Evolutionary conservation across 2,888 invertebrate species (phyloP), one percentile per base, ranked within the genome.

Genomic region (Drosophila fulvimacula): DNA sequence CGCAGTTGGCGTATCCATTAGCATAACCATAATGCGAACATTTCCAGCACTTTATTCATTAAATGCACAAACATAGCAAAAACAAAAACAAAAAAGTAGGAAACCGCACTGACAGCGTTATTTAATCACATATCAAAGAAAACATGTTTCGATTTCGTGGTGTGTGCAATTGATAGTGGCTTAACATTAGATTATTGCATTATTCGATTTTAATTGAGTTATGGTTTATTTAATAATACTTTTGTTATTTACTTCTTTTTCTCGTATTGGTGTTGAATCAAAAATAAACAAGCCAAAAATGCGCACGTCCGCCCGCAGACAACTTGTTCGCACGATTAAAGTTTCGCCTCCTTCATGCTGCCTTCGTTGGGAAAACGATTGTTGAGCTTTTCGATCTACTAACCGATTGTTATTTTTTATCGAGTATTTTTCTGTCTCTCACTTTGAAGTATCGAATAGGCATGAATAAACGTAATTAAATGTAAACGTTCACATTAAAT

Each of bases 261-360:
- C 49, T 34, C 62, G 76, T 66, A 42, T 55, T 60, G 34, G 59
- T 57, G 62, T 69, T 48, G 30, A 44, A 39, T 27, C 9, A 41
- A 21, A 66, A 70, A 15, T 34, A 21, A 69, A 44, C 59, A 72
- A 78, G 52, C 46, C 73, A 72, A 75, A 71, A 71, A 62, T 60
- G 63, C 69, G 71, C 55, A 79, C 85, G 65, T 87, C 89, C 71
- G 73, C 71, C 79, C 73, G 82, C 88, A 89, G 89, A 75, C 82
- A 78, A 83, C 67, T 82, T 73, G 62, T 68, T 83, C 82, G 82
- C 69, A 84, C 88, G 79, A 87, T 71, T 83, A 71, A 75, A 66
- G 30, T 56, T 11, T 11, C 36, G 36, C 21, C 41, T 55, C 10
- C 59, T 38, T 17, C 21, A 56, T 21, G 39, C 15, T 32, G 39